Conservation (phyloP, 1,140 invertebrate genomes). For the Ectropis grisescens region DNA sequence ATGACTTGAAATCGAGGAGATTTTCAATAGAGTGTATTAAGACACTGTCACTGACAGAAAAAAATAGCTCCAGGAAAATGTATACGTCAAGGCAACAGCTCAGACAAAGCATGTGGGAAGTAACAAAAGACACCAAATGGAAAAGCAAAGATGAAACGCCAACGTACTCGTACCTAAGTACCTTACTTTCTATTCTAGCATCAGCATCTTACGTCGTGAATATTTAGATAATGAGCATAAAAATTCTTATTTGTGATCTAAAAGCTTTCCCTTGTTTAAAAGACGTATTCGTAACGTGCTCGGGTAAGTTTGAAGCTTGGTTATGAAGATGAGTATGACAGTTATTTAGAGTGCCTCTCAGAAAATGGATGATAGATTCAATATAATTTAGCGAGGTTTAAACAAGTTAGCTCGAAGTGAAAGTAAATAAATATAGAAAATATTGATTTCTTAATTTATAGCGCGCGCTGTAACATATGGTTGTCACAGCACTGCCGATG, state of each 20-base stretch:
- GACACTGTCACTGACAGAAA: slow-evolving; percentile 2
- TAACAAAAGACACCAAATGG: slow-evolving; percentile 49
- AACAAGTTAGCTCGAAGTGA: too few species aligned
- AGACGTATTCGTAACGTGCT: too few species aligned
- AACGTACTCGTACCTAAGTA: slow-evolving; percentile 1
- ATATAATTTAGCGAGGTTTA: too few species aligned
- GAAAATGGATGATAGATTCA: too few species aligned
- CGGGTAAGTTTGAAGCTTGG: too few species aligned
- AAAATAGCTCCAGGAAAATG: slow-evolving; percentile 26
- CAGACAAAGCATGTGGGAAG: slow-evolving; percentile 41
- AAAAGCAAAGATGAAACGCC: slow-evolving; percentile 23
- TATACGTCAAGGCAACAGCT: slow-evolving; percentile 32
- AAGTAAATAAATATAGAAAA: too few species aligned
- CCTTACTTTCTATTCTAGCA: neutral
- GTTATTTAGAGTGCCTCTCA: too few species aligned
- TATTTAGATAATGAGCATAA: slow-evolving; percentile 8
- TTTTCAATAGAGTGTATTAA: too few species aligned
- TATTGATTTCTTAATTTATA: too few species aligned
- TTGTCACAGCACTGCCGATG: too few species aligned
- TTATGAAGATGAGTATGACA: neutral
- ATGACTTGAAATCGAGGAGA: neutral
- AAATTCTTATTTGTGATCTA: slow-evolving; percentile 2
- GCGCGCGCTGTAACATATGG: too few species aligned
- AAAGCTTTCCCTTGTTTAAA: slow-evolving; percentile 5
- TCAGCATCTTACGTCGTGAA: slow-evolving; percentile 6